Base-by-base conservation (phyloP, 2,113 vertebrate genomes). In the Amblyornis subalaris region DNA sequence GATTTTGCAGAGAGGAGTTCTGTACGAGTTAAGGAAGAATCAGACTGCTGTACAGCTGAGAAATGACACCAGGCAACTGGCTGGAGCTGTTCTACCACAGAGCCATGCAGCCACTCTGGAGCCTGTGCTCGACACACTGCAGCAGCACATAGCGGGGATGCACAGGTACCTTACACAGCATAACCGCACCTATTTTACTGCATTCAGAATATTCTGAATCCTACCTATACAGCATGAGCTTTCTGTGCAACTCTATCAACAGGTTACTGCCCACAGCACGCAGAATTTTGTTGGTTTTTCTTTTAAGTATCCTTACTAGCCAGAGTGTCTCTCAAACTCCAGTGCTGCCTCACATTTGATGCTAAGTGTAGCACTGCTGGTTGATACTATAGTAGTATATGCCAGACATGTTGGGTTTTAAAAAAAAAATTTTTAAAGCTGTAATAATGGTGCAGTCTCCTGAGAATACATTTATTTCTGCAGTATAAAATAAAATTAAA, bases 391-490 rank as follows among this genome's bases (percentile, higher is more conserved):
- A 91, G 58, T 47, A 85, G 22, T 74, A 65, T 44, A 72, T 67
- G 53, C 88, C 74, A 94, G 85, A 94, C 94, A 89, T 17, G 79
- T 24, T 93, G 81, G 82, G 81, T 84, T 97, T 82, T 5, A 6
- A 23, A 51, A 64, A 64, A 47, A 66, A 73, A 19, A 14, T 35
- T 66, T 70, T 92, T 95, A 93, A 95, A 97, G 88, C 75, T 96
- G 96, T 98, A 98, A 98, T 98, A 98, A 98, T 97, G 97, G 97
- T 97, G 96, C 90, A 93, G 97, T 98, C 99, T 98, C 98, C 95
- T 95, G 98, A 98, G 98, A 98, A 98, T 98, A 98, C 97, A 96
- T 97, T 97, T 97, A 98, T 97, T 98, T 97, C 97, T 97, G 96
- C 95, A 95, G 96, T 89, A 97, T 97, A 97, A 98, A 98, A 97